Conservation (phyloP, 1,140 invertebrate species). For the Ladona fulva region DNA sequence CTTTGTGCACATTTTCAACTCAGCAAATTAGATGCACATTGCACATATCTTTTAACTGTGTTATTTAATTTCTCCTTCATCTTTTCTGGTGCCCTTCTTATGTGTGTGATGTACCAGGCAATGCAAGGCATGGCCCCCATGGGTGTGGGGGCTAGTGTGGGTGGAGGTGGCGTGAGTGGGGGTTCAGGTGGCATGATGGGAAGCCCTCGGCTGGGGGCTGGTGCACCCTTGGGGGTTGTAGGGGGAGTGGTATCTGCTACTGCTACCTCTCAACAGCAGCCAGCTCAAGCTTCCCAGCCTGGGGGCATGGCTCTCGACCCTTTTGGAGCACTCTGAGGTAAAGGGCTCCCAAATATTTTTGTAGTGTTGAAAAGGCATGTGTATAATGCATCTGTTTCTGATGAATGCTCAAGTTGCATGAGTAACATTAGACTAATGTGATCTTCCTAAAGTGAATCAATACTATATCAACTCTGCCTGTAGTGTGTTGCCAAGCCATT, state of each 20-base stretch:
- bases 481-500: too few species aligned
- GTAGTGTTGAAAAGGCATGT: background rate
- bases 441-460: too few species aligned
- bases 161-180: slow-evolving; percentile 4
- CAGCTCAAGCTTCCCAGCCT: slow-evolving; percentile 1
- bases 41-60: too few species aligned
- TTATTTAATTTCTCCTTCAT: too few species aligned
- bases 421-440: too few species aligned
- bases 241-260: background rate
- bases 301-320: background rate
- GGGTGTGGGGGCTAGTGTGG: background rate
- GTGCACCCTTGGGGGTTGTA: background rate
- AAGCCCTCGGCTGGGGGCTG: background rate
- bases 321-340: slow-evolving; percentile 4
- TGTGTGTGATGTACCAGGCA: background rate
- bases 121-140: background rate
- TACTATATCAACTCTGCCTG: too few species aligned
- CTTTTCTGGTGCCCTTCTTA: too few species aligned
- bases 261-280: background rate
- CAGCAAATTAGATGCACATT: too few species aligned
- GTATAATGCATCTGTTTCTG: too few species aligned
- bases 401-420: too few species aligned
- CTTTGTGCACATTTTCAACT: too few species aligned
- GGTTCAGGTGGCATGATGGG: slow-evolving; percentile 6
- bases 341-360: background rate